Base-by-base conservation (phyloP, 2,797 vertebrate genomes). In the Pangasius djambal region DNA sequence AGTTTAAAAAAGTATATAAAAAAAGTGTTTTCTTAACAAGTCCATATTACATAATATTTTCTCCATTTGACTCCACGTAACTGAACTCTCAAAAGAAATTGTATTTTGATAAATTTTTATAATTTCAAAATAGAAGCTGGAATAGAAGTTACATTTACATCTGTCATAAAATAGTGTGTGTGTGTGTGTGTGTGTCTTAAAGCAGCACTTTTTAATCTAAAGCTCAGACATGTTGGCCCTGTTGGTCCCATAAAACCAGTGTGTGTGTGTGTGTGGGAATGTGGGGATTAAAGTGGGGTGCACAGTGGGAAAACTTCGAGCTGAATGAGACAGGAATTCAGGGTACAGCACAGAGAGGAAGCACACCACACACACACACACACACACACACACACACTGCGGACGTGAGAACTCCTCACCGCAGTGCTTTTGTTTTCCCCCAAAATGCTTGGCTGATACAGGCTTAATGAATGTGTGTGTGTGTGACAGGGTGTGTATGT, bases 401-500 rank as follows among this genome's bases (percentile, higher is more conserved):
- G 82, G 61, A 84, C 82, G 61, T 86, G 25, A 86, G 83, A 86
- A 86, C 74, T 86, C 75, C 75, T 59, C 4, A 31, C 88, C 82
- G 48, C 37, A 65, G 74, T 31, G 74, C 84, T 89, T 81, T 89
- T 85, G 85, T 89, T 89, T 85, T 20, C 52, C 40, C 25, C n/a
- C 15, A 9, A 48, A 86, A 86, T 81, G 84, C 65, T 86, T 61
- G 52, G 75, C 75, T 86, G 84, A 89, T 89, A 69, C 74, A 81
- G 12, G 16, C 84, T 85, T 85, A 88, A 88, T 88, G 72, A 83
- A 48, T 88, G 88, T 57, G 72, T 77, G 91, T 74, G 94, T 92
- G 92, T 88, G 91, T 92, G 94, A 94, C 93, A 93, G 93, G 94
- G 94, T 61, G 40, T 52, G 9, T 37, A 50, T 31, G 91, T 92